Evolutionary conservation across 2,888 invertebrate species (phyloP).

Genomic region (Azorinus chamasolen): DNA sequence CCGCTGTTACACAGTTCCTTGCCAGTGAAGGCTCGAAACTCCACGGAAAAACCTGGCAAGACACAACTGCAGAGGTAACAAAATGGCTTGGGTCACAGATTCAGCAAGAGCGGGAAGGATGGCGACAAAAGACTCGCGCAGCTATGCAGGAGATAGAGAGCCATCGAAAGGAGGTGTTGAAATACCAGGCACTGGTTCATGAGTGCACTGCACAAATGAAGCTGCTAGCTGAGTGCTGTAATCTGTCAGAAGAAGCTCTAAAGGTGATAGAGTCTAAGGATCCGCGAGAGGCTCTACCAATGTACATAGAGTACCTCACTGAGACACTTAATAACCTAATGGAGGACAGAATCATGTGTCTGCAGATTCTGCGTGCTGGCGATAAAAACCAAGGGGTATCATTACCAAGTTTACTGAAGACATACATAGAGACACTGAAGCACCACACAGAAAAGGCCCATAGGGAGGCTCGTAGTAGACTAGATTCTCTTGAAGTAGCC

Average conservation of each 20-base stretch:
- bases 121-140: slow-evolving; percentile 79
- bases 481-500: slow-evolving; percentile 62
- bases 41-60: slow-evolving; percentile 69
- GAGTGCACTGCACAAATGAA: slow-evolving; percentile 69
- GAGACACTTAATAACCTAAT: slow-evolving; percentile 72
- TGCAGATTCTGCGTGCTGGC: slow-evolving; percentile 67
- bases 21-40: slow-evolving; percentile 64
- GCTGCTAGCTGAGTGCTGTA: slow-evolving; percentile 68
- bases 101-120: slow-evolving; percentile 79
- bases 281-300: slow-evolving; percentile 61
- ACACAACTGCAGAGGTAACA: slow-evolving; percentile 70
- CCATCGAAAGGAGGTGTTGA: slow-evolving; percentile 73
- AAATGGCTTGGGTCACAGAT: slow-evolving; percentile 79
- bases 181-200: slow-evolving; percentile 63
- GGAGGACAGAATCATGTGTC: slow-evolving; percentile 74
- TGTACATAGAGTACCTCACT: slow-evolving; percentile 73
- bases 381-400: slow-evolving; percentile 45
- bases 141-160: slow-evolving; percentile 81
- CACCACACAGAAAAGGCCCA: slow-evolving; percentile 57
- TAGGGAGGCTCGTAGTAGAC: slow-evolving; percentile 57
- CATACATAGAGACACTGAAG: slow-evolving; percentile 57
- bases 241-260: slow-evolving; percentile 63
- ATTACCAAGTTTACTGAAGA: slow-evolving; percentile 48
- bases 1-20: slow-evolving; percentile 72
- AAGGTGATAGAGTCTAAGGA: slow-evolving; percentile 65